phyloP scores from a whole-genome alignment of 2,888 invertebrate species.

The Drosophila robusta region DNA sequence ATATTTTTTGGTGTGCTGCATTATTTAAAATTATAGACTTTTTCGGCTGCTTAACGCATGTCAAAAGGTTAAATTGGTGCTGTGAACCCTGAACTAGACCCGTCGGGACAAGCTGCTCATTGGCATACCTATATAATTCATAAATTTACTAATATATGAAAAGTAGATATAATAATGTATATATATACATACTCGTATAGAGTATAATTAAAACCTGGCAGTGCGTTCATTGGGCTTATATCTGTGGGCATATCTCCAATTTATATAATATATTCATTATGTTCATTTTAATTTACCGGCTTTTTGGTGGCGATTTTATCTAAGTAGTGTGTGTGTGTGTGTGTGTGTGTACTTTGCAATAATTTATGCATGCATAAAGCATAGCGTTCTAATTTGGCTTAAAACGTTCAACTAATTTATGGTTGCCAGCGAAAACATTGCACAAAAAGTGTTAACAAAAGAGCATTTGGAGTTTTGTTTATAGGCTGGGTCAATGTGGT shows the following conservation, averaged over 20 bases:
- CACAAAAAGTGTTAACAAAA: conserved; percentile 54
- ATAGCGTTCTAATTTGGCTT: conserved; percentile 65
- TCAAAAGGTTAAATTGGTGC: conserved; percentile 54
- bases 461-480: conserved; percentile 34
- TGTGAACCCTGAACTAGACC: conserved; percentile 15
- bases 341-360: conserved; percentile 16
- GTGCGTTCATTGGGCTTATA: neutral
- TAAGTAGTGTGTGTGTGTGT: neutral
- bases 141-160: conserved; percentile 46
- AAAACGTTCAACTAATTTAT: conserved; percentile 70
- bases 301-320: conserved; percentile 53
- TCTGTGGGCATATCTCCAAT: neutral
- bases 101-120: conserved; percentile 21
- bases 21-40: conserved; percentile 36
- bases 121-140: conserved; percentile 59
- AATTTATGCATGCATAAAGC: conserved; percentile 60
- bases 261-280: conserved; percentile 33
- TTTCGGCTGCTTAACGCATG: conserved; percentile 37
- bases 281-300: conserved; percentile 62
- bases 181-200: conserved; percentile 17
- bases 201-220: conserved; percentile 36
- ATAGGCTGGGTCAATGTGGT: conserved; percentile 64
- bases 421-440: conserved; percentile 40
- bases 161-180: conserved; percentile 18
- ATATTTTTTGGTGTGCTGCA: conserved; percentile 40